Percentiles rank a stretch among this genome's conserved stretches.
Conservation (phyloP, 2,888 invertebrate species). For the Tromatobia lineatoria region DNA sequence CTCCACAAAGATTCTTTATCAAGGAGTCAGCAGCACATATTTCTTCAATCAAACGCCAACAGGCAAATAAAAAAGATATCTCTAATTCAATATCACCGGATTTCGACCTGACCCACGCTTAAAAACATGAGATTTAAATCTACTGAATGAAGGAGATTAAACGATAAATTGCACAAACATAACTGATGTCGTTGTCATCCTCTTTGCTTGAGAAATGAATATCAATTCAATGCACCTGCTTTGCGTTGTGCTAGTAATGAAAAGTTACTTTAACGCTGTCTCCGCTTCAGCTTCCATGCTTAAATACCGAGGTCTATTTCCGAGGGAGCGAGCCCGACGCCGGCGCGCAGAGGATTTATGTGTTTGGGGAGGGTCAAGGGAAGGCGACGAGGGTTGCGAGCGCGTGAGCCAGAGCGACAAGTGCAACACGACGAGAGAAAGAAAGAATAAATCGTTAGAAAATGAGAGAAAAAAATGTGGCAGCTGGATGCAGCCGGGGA, state of each 20-base stretch:
- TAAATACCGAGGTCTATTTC: conserved; percentile 77
- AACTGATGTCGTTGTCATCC: background rate
- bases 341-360: conserved; percentile 78
- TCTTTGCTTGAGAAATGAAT: background rate
- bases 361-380: conserved; percentile 83
- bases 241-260: background rate
- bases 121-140: background rate
- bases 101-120: too few species aligned
- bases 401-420: conserved; percentile 79
- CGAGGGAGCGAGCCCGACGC: conserved; percentile 65
- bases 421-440: conserved; percentile 74
- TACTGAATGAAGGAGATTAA: background rate
- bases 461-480: conserved; percentile 54
- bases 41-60: too few species aligned
- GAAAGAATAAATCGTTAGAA: conserved; percentile 57
- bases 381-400: conserved; percentile 67
- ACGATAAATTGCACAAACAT: background rate
- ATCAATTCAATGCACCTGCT: conserved; percentile 30
- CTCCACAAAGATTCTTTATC: too few species aligned
- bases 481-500: conserved; percentile 75
- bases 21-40: too few species aligned
- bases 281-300: conserved; percentile 21
- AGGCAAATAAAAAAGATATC: too few species aligned
- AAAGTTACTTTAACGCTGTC: conserved; percentile 20
- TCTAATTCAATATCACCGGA: too few species aligned